Base-by-base conservation (phyloP, 2,888 invertebrate genomes). In the Dromius quadrimaculatus region DNA sequence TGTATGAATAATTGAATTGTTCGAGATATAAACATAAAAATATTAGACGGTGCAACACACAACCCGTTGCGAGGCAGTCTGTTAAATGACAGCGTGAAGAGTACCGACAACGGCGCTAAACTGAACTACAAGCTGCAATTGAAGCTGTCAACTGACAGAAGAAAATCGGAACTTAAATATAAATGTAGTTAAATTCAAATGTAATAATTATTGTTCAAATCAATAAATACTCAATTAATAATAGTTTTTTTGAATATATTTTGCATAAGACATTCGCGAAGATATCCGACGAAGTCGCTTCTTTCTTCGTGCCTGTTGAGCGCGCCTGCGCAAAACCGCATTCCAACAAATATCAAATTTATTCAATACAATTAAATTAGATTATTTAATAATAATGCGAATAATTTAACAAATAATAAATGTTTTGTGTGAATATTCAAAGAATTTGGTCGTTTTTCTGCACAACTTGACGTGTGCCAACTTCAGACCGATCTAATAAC, bases 51-150 rank as follows among this genome's bases (percentile, higher is more conserved):
- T 17, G 36, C 59, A 32, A 11, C 15, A 43, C 20, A 34, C 36
- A 19, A 9, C 15, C 9, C 36, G 11, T 36, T 19, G 15, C 47
- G 34, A 19, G 47, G 47, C 64, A 19, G 50, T 47, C 32, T 47
- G 32, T 8, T 15, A 47, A 64, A 47, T 64, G 64, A 64, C 64
- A 64, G 50, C n/a, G n/a, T n/a, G n/a, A n/a, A n/a, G n/a, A n/a
- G n/a, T n/a, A n/a, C n/a, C n/a, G 5, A 61, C 22, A 64, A 11
- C 34, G 13, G 34, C 13, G 64, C 47, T 64, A 19, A 45, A 45
- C 63, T 45, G 63, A 63, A 64, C 64, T 64, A 64, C 32, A 47
- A 64, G 50, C 64, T 50, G 47, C 64, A 47, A 9, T 6, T 32
- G 9, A 5, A 64, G 64, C 64, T 64, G 64, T 50, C 34, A 19